Percentiles rank a stretch among this genome's conserved stretches.
Conservation (phyloP, 1,140 invertebrate species). For the Diprion similis region DNA sequence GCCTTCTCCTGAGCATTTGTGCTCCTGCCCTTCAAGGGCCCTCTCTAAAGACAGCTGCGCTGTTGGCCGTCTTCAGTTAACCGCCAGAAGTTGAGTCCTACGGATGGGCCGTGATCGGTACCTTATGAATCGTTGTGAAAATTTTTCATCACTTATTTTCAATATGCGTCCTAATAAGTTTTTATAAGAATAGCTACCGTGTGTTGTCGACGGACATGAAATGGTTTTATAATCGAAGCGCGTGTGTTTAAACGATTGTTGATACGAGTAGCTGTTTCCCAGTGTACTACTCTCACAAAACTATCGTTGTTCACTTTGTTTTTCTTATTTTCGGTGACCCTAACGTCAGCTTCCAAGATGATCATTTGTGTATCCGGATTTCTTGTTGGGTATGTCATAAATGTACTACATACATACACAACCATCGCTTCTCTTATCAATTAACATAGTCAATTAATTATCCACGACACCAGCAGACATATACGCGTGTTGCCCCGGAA, state of each 20-base stretch:
- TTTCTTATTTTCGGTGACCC: too few relatives aligned
- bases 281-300: too few relatives aligned
- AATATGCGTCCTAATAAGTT: too few relatives aligned
- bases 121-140: too few relatives aligned
- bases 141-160: too few relatives aligned
- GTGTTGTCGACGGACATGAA: too few relatives aligned
- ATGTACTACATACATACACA: neutral
- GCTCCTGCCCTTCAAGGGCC: slow-evolving; percentile 21
- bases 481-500: neutral
- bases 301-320: too few relatives aligned
- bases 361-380: slow-evolving; percentile 73
- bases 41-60: slow-evolving; percentile 30
- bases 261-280: too few relatives aligned
- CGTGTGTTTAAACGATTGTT: too few relatives aligned
- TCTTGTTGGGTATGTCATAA: slow-evolving; percentile 66
- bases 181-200: too few relatives aligned
- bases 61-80: slow-evolving; percentile 38
- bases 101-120: slow-evolving; percentile 24
- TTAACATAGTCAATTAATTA: neutral
- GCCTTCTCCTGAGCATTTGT: neutral
- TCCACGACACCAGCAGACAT: neutral
- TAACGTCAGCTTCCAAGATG: slow-evolving; percentile 52
- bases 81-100: slow-evolving; percentile 33
- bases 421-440: slow-evolving; percentile 10
- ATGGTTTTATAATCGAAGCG: too few relatives aligned